Base-by-base conservation (phyloP, 2,888 invertebrate genomes). In the Sminthurinus aureus region DNA sequence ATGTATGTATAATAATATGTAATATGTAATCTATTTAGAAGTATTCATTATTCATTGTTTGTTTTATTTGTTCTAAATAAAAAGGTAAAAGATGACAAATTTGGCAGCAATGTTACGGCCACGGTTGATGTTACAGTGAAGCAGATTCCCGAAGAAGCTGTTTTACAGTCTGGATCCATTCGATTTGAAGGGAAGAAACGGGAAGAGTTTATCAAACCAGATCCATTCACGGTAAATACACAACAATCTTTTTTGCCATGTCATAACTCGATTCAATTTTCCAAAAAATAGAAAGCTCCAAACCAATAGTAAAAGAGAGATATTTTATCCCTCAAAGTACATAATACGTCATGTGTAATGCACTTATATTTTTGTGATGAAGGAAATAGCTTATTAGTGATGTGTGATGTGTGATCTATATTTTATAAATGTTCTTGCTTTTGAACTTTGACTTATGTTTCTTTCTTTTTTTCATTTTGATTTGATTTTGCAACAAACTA, bases 121-220 rank as follows among this genome's bases (percentile, higher is more conserved):
- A 93, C 94, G 51, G 98, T 99, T 0, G 94, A 94, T 83, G 96
- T 99, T 0, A 94, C 94, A 0, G 94, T 98, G 9, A 95, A 95
- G 88, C 94, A 94, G 87, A 95, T 99, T 64, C 95, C 96, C 0
- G 96, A 97, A 89, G 96, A 96, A 90, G 98, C 98, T 0, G 96
- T 99, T 0, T 93, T 93, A 85, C 97, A 95, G 90, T 97, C 98
- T 0, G 98, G 98, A 0, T 98, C 98, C 0, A 94, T 98, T 81
- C 93, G 98, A 22, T 94, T 97, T 89, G 91, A 93, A 67, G 95
- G 96, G 81, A 92, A 95, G 24, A 95, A 94, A 4, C 95, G 95
- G 76, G 97, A 97, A 89, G 94, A 96, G 85, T 98, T 98, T 90
- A 94, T 98, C 75, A 87, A 85, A 77, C 87, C 86, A 18, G 87